Evolutionary conservation across 1,140 invertebrate genomes (phyloP).

Genomic region (silkworm (Bombyx mori)): ASM3026992v2 NC_085121.1:7676001-7676500

Average conservation of each 20-base stretch:
- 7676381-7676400: constrained; percentile 80
- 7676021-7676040: constrained; percentile 90
- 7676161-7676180: constrained; percentile 82
- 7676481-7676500: constrained; percentile 16
- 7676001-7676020: constrained; percentile 89
- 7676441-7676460: constrained; percentile 73
- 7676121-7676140: constrained; percentile 81
- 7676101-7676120: constrained; percentile 84
- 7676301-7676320: constrained; percentile 75
- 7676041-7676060: constrained; percentile 89
- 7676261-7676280: constrained; percentile 85
- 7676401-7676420: constrained; percentile 76
- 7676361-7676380: constrained; percentile 83
- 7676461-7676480: constrained; percentile 31
- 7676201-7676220: constrained; percentile 87
- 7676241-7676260: constrained; percentile 90
- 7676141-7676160: constrained; percentile 85
- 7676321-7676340: constrained; percentile 81
- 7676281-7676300: constrained; percentile 86
- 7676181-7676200: constrained; percentile 87
- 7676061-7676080: constrained; percentile 96
- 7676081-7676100: constrained; percentile 94
- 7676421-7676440: constrained; percentile 82
- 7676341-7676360: constrained; percentile 84
- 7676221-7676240: constrained; percentile 83